Percentiles rank a stretch among this genome's conserved stretches.
These are phyloP conservation scores for Myiozetetes cayanensis DNA, from an alignment of 2,113 vertebrate genomes.

Conservation along the genomic window DNA sequence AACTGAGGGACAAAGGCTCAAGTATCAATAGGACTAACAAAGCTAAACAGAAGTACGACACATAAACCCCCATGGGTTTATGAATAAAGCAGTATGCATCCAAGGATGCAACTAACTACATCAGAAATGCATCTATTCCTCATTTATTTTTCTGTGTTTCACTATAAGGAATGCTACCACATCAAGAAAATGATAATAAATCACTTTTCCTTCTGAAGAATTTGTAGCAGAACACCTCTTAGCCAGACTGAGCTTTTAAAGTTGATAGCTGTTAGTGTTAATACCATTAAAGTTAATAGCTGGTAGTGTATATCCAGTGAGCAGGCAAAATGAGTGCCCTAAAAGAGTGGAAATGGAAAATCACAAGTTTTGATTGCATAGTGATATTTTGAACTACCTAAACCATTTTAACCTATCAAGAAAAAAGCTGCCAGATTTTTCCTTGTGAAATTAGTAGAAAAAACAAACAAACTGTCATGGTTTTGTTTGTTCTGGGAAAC, in stretches of 20 bases:
- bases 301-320: neutral
- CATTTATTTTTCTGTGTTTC: neutral
- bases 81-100: neutral
- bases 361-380: neutral
- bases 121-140: neutral
- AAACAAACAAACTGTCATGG: neutral
- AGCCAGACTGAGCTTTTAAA: neutral
- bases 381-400: neutral
- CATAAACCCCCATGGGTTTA: neutral
- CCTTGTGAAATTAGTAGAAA: neutral
- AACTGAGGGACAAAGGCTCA: neutral
- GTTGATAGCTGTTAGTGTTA: too few relatives aligned
- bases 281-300: too few relatives aligned
- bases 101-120: neutral
- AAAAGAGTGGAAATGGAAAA: neutral
- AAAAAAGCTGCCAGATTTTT: neutral
- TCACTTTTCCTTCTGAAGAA: neutral
- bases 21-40: neutral
- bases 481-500: too few relatives aligned
- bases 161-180: neutral
- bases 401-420: neutral
- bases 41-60: neutral
- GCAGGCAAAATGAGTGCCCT: neutral
- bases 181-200: neutral
- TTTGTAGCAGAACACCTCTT: neutral